These are phyloP conservation scores for Teleogryllus oceanicus DNA, from an alignment of 2,888 invertebrate genomes.

Conservation along the genomic window DNA sequence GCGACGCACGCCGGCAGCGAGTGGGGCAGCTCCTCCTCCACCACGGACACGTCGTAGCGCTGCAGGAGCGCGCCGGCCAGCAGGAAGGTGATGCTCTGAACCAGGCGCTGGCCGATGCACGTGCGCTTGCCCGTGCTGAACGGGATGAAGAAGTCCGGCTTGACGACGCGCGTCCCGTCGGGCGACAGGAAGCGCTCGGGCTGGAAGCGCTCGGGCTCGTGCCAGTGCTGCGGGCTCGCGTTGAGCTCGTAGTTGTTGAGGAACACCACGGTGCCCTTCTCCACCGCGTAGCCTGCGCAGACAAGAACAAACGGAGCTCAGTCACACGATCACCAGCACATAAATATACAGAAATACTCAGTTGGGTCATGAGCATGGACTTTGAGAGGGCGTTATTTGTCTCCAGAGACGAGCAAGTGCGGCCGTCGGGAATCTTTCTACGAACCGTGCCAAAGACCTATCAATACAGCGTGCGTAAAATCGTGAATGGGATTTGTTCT, in stretches of 20 bases:
- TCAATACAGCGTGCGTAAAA: no score
- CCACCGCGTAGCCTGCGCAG: constrained; percentile 60
- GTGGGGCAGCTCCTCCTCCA: constrained; percentile 54
- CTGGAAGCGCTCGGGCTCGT: constrained; percentile 65
- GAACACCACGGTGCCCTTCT: constrained; percentile 75
- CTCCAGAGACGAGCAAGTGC: no score
- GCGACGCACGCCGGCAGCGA: constrained; percentile 67
- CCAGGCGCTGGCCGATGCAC: constrained; percentile 75
- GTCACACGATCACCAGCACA: no score
- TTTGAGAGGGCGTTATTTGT: no score
- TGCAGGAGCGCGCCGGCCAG: constrained; percentile 69
- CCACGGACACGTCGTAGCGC: constrained; percentile 59
- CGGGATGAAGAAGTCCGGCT: constrained; percentile 72
- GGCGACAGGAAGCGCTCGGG: constrained; percentile 70
- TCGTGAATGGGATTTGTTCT: no score
- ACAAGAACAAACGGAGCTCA: constrained; percentile 21
- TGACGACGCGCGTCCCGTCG: constrained; percentile 49
- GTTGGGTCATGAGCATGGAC: no score
- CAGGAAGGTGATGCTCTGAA: constrained; percentile 72
- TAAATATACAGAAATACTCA: no score
- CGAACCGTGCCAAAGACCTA: no score
- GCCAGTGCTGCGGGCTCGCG: constrained; percentile 69
- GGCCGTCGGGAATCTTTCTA: no score
- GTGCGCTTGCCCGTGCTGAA: constrained; percentile 85
- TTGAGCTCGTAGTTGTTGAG: constrained; percentile 82